Percentiles rank a stretch among this genome's conserved stretches.
Conservation (phyloP, 2,113 vertebrate genomes). For the Gasterosteus nipponicus region DNA sequence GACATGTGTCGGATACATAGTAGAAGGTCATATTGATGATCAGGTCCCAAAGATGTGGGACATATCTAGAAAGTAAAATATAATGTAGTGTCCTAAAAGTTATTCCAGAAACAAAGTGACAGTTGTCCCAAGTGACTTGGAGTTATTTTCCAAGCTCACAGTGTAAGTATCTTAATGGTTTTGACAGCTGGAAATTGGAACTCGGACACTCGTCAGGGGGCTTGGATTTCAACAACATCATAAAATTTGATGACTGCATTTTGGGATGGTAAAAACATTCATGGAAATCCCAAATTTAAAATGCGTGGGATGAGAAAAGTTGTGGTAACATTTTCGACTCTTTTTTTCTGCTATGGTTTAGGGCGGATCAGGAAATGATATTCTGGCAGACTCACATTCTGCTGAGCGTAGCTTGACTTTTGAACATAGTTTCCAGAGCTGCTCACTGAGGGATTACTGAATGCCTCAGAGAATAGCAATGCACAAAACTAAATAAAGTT, state of each 20-base stretch:
- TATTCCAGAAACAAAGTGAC: conserved; percentile 3
- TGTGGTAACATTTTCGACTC: conserved; percentile 22
- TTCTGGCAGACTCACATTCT: conserved; percentile 62
- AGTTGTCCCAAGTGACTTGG: conserved; percentile 9
- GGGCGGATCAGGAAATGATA: conserved; percentile 74
- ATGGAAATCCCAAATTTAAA: conserved; percentile 21
- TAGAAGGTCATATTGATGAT: background rate
- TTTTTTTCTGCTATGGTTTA: conserved; percentile 55
- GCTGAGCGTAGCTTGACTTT: conserved; percentile 31
- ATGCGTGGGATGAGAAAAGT: conserved; percentile 23
- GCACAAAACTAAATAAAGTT: background rate
- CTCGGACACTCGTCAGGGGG: background rate
- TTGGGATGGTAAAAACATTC: conserved; percentile 10
- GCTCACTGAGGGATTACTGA: conserved; percentile 7
- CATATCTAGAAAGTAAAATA: conserved; percentile 3
- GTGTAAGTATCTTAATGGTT: conserved; percentile 12
- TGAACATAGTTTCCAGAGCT: conserved; percentile 50
- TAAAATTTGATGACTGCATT: background rate
- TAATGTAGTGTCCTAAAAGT: background rate
- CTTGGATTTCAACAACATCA: conserved; percentile 20
- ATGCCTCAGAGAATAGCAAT: background rate
- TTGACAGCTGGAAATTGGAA: conserved; percentile 22
- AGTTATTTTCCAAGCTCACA: conserved; percentile 42
- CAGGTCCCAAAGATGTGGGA: background rate
- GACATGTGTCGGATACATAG: background rate